Conservation (phyloP, 2,888 invertebrate genomes). For the Empis livida region DNA sequence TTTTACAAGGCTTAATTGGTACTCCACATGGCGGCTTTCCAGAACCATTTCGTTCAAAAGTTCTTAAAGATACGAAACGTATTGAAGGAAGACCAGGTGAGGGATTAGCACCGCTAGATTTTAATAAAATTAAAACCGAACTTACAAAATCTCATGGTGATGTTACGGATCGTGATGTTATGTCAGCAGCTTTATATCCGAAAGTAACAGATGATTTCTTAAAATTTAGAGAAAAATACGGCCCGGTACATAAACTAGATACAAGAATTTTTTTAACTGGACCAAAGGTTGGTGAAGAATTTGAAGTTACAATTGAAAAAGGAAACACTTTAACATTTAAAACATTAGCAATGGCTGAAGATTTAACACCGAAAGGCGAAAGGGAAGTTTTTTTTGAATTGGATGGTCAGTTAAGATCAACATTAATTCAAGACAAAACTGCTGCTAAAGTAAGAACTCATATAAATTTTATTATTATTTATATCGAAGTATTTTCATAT, state of each 20-base stretch:
- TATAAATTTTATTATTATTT: too few relatives aligned
- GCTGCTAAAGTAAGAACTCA: constrained; percentile 54
- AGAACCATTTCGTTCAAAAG: constrained; percentile 73
- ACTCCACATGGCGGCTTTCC: constrained; percentile 90
- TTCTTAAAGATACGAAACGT: constrained; percentile 53
- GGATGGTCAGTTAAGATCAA: constrained; percentile 86
- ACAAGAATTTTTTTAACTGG: constrained; percentile 86
- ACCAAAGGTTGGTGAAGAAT: constrained; percentile 64
- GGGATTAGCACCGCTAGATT: constrained; percentile 64
- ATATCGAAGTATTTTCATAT: too few relatives aligned
- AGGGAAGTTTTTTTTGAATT: constrained; percentile 94
- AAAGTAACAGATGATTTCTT: constrained; percentile 79
- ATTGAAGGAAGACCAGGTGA: constrained; percentile 81
- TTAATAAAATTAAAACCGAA: constrained; percentile 56
- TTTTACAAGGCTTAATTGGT: constrained; percentile 82
- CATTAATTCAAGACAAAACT: constrained; percentile 76
- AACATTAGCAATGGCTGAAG: constrained; percentile 78
- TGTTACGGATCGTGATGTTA: constrained; percentile 66
- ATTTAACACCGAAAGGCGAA: constrained; percentile 71
- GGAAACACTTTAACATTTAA: constrained; percentile 87
- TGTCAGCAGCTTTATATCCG: constrained; percentile 92
- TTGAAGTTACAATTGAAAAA: constrained; percentile 78
- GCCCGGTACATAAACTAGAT: constrained; percentile 85
- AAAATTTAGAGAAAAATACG: constrained; percentile 63
- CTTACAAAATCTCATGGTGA: constrained; percentile 54